phyloP scores from a whole-genome alignment of 2,113 vertebrate species.

The Xenus cinereus region DNA sequence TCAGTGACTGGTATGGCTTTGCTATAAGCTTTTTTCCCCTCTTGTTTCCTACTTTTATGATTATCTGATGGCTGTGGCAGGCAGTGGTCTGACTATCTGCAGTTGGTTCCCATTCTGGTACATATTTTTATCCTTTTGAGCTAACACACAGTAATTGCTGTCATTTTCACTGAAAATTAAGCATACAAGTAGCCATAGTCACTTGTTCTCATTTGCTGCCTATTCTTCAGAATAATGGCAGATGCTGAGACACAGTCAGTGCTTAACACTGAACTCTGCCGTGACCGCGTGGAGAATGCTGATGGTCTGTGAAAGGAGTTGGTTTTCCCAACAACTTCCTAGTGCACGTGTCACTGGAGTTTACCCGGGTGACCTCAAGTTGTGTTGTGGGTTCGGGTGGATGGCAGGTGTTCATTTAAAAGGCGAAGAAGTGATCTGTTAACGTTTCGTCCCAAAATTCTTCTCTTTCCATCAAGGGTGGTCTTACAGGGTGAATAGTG shows the following conservation, averaged over 20 bases:
- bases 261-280: background rate
- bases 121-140: background rate
- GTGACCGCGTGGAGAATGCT: background rate
- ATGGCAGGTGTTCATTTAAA: background rate
- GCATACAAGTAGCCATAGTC: background rate
- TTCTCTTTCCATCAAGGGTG: background rate
- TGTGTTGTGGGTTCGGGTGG: background rate
- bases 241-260: background rate
- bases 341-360: background rate
- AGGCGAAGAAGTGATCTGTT: background rate
- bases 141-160: background rate
- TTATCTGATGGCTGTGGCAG: background rate
- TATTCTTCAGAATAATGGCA: background rate
- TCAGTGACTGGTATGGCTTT: background rate
- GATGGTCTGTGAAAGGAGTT: background rate
- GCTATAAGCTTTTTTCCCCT: background rate
- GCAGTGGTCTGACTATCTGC: background rate
- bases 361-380: background rate
- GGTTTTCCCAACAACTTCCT: background rate
- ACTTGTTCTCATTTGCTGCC: background rate
- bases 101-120: background rate
- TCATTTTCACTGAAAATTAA: background rate
- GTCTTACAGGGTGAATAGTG: background rate
- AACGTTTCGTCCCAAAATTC: rapidly evolving
- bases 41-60: background rate